Evolutionary conservation across 2,113 vertebrate species (phyloP).

Genomic region (Brachionichthys hirsutus): DNA sequence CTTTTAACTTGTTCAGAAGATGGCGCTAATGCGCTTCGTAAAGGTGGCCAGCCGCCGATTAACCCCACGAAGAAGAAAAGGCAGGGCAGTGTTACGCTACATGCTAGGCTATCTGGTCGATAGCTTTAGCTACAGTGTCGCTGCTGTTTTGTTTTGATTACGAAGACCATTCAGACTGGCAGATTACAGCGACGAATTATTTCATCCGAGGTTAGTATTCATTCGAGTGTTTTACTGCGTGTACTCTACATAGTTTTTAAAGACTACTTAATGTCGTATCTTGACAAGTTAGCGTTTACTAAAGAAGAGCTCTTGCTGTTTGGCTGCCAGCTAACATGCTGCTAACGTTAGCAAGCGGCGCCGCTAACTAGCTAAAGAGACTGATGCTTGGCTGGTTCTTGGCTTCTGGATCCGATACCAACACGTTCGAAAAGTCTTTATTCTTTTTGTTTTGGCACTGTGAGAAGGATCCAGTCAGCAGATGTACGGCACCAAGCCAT

Average conservation of each 20-base stretch:
- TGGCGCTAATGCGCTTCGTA: too few species aligned
- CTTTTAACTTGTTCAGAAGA: too few species aligned
- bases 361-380: constrained; percentile 1
- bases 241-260: fast-evolving
- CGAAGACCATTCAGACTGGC: constrained; percentile 2
- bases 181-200: neutral
- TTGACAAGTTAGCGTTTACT: neutral
- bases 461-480: too few species aligned
- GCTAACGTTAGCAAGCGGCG: constrained; percentile 9
- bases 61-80: too few species aligned
- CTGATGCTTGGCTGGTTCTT: neutral
- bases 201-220: constrained; percentile 24
- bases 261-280: neutral
- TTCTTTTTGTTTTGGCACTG: too few species aligned
- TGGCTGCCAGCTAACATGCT: neutral
- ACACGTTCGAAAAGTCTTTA: too few species aligned
- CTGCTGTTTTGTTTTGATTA: constrained; percentile 66
- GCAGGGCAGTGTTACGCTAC: too few species aligned
- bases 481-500: too few species aligned
- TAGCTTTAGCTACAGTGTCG: constrained; percentile 4
- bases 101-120: neutral
- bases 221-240: fast-evolving
- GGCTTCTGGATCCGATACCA: too few species aligned
- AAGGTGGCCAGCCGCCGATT: too few species aligned
- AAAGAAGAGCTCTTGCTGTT: neutral